Base-by-base conservation (phyloP, 1,140 invertebrate species). In the Scylla paramamosain region DNA sequence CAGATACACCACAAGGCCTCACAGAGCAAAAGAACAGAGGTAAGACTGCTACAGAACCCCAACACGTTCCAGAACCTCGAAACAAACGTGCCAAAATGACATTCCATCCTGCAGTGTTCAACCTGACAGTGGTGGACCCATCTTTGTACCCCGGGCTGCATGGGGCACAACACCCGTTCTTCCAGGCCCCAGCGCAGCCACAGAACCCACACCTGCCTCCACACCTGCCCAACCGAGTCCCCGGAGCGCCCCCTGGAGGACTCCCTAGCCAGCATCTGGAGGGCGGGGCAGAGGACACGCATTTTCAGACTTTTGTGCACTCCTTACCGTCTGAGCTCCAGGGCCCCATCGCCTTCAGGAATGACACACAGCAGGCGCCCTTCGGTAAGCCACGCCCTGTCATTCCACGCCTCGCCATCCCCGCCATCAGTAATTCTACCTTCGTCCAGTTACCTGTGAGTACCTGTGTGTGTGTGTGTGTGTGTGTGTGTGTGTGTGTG, bases 391-490 rank as follows among this genome's bases (percentile, higher is more conserved):
- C 31, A 92, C 87, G 93, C 12, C 52, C 88, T 3, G 59, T 94
- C 14, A n/a, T 32, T 29, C 93, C 93, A 0, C 86, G 93, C 2
- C 88, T 94, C 39, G 28, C 93, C 7, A 77, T 94, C 16, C 93
- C 93, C 0, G 87, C 93, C 86, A 94, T 94, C 93, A 94, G 45
- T 31, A 94, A 94, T 77, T 77, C 59, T 16, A 94, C 93, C 59
- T 94, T 94, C 59, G 88, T 94, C 10, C 93, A 94, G n/a, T 84
- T 94, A n/a, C 93, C 93, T 7, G 93, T 94, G 32, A 94, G 93
- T 94, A 90, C n/a, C 7, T 88, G 31, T 39, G 20, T 88, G 31
- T 20, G 20, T 88, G n/a, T 45, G 4, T 88, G 6, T 32, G 86
- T 32, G n/a, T 46, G 4, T 32, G 12, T 39, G 4, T 20, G 25